Percentiles rank a stretch among this genome's conserved stretches.
phyloP scores from a whole-genome alignment of 2,888 invertebrate species.

The Ophion ventricosus region DNA sequence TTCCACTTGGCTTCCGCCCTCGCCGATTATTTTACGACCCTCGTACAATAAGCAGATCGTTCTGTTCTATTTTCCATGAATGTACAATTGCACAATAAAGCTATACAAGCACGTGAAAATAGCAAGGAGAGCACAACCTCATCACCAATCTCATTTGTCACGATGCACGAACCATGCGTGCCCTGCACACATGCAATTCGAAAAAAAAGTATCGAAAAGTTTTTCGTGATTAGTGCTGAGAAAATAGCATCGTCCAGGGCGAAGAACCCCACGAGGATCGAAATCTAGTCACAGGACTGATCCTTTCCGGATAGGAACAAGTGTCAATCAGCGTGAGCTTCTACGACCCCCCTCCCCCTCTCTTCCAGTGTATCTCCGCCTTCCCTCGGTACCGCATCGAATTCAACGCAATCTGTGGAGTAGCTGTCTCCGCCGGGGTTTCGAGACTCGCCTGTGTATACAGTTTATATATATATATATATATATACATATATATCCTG shows the following conservation, averaged over 20 bases:
- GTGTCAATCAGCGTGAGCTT: slow-evolving; percentile 78
- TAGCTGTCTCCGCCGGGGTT: slow-evolving; percentile 60
- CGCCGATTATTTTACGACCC: slow-evolving; percentile 49
- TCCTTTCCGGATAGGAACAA: slow-evolving; percentile 76
- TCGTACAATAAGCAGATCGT: slow-evolving; percentile 5
- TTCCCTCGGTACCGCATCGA: slow-evolving; percentile 52
- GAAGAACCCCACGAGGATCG: slow-evolving; percentile 44
- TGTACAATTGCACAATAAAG: background rate
- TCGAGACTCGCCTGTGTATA: slow-evolving; percentile 37
- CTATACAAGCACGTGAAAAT: background rate
- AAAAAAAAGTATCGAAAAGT: background rate
- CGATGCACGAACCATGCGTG: background rate
- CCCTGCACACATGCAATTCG: background rate
- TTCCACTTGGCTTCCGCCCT: slow-evolving; percentile 1
- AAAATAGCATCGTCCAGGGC: slow-evolving; percentile 17
- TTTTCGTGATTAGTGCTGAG: background rate
- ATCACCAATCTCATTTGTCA: background rate
- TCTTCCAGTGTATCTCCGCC: background rate
- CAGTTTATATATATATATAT: slow-evolving; percentile 10
- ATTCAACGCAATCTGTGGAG: slow-evolving; percentile 74
- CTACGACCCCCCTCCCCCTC: slow-evolving; percentile 32
- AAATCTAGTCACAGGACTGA: slow-evolving; percentile 67
- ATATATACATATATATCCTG: background rate
- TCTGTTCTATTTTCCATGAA: slow-evolving; percentile 2
- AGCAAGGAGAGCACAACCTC: background rate